Evolutionary conservation across 2,113 vertebrate genomes (phyloP).

Genomic region (Chionis minor): DNA sequence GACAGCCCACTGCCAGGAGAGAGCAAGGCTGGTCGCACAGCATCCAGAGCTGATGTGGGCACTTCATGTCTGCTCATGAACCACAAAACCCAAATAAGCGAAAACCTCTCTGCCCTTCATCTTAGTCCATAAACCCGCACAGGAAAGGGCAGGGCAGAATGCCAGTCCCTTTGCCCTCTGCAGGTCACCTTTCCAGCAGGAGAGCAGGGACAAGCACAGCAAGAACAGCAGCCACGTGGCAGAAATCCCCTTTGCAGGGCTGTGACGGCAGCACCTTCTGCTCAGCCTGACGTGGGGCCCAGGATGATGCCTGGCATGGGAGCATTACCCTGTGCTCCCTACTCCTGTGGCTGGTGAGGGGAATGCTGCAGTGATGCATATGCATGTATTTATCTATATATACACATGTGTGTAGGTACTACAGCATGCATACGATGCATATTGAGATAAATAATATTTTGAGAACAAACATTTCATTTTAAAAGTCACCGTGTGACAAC

Average conservation of each 20-base stretch:
- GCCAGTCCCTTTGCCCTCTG: neutral
- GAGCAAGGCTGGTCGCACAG: neutral
- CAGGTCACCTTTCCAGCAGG: neutral
- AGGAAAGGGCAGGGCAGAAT: neutral
- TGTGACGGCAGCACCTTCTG: accelerated
- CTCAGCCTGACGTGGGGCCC: accelerated
- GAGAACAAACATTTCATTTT: constrained; percentile 52
- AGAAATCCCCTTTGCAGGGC: neutral
- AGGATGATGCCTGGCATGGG: accelerated
- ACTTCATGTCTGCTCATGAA: neutral
- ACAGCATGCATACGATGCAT: neutral
- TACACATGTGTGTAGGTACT: neutral
- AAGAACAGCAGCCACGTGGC: neutral
- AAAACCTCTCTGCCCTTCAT: neutral
- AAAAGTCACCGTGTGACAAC: constrained; percentile 41
- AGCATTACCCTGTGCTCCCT: neutral
- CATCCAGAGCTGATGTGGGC: neutral
- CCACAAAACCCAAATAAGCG: neutral
- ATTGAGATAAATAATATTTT: constrained; percentile 16
- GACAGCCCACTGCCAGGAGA: neutral
- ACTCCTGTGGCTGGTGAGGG: accelerated
- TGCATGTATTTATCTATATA: neutral
- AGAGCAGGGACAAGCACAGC: neutral
- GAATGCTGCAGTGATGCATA: accelerated
- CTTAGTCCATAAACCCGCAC: neutral